Base-by-base conservation (phyloP, 2,113 vertebrate genomes). In the Alexandromys fortis region DNA sequence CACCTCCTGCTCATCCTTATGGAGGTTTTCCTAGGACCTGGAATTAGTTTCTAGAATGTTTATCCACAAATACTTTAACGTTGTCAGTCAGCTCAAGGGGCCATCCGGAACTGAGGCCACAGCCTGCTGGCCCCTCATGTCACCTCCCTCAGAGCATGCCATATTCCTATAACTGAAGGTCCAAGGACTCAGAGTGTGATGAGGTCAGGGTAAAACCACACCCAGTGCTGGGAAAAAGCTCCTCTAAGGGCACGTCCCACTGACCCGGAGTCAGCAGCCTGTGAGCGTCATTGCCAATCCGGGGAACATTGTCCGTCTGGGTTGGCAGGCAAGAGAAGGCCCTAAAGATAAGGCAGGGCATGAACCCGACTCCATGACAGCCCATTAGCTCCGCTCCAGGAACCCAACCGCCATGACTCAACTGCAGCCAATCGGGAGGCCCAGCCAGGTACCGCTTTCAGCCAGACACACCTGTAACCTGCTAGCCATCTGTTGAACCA, bases 321-420 rank as follows among this genome's bases (percentile, higher is more conserved):
- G 87, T 82, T 3, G n/a, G 65, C 89, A 52, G 86, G 81, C 87
- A 47, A 77, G 76, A 75, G 89, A 61, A 92, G 95, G 82, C 73
- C 65, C 67, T 86, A 75, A 45, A 97, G 96, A 97, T 98, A 97
- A 97, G 86, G 65, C 68, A 38, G 94, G 92, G 42, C 96, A 47
- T 86, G 97, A 96, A 91, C 94, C 78, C 4, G 1, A 45, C 89
- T 89, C 86, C 83, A 38, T 47, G 95, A 87, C 90, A 91, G 94
- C 95, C 90, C 55, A 38, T 93, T 87, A 96, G 90, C 90, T 94
- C 55, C 0, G 86, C 92, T 95, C 94, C 91, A 63, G 92, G 89
- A 87, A 68, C 91, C 91, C 72, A 72, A 63, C 94, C 0, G 3
- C 90, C 1, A 2, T 97, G 97, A 97, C 95, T 96, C 97, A 97